phyloP scores from a whole-genome alignment of 2,113 vertebrate species.

The Spizaetus ornatus region DNA sequence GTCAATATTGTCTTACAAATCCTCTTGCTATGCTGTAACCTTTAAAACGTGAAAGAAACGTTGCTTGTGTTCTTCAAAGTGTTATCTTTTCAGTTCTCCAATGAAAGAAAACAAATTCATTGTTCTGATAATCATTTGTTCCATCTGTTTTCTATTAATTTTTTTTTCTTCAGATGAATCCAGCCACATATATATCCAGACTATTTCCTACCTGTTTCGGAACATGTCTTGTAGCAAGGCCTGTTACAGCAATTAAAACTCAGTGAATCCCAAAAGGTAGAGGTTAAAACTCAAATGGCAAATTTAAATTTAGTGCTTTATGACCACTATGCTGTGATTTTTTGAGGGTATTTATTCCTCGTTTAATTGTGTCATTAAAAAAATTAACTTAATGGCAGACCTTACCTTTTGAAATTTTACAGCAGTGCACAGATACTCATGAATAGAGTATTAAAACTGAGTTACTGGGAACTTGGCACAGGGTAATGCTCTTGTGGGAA shows the following conservation, averaged over 20 bases:
- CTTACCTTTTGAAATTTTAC: not conserved
- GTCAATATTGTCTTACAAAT: not conserved
- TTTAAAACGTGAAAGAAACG: not conserved
- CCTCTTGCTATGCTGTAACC: not conserved
- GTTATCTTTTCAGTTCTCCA: not conserved
- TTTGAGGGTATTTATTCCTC: not conserved
- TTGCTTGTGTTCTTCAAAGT: not conserved
- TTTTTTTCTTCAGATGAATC: not conserved
- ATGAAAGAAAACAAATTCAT: not conserved
- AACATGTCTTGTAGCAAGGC: not conserved
- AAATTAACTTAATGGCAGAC: not conserved
- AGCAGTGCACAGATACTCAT: not conserved
- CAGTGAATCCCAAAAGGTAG: not conserved
- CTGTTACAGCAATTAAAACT: not conserved
- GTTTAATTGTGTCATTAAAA: not conserved
- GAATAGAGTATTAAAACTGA: not conserved
- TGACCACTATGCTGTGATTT: not conserved
- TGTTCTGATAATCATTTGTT: not conserved
- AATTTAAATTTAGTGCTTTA: not conserved
- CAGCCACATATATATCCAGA: not conserved
- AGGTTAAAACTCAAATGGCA: not conserved
- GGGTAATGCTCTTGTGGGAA: not conserved
- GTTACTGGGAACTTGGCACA: not conserved
- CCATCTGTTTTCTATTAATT: not conserved
- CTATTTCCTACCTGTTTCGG: not conserved